Evolutionary conservation across 2,113 vertebrate genomes (phyloP), one percentile per base, ranked within the genome.

Genomic region (Petroica traversi): DNA sequence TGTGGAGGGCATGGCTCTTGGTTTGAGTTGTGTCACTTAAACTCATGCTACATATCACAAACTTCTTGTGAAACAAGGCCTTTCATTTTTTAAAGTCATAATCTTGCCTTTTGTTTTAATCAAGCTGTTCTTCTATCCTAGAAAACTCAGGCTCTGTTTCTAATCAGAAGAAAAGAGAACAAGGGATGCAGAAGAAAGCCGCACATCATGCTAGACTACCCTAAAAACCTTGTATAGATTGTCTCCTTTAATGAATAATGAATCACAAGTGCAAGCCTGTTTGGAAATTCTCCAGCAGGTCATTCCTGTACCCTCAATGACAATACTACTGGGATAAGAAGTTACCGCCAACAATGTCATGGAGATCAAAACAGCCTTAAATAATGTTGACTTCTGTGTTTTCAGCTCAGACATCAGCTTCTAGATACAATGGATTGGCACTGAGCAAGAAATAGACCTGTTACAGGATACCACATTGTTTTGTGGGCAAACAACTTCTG

Each of bases 241-340:
- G 64, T 75, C 79, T 94, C 31, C 69, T 95, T 95, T 93, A 96
- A 97, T 97, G 94, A 96, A 96, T 95, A 97, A 96, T 97, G 88
- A 95, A 95, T 95, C 63, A 93, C 88, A 95, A 87, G 74, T 82
- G 95, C 93, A 95, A 95, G 72, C 26, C 80, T 93, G 66, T 83
- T 91, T 97, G 96, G 95, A 95, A 96, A 89, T 93, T 91, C 85
- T 91, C 96, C 95, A 97, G 63, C 73, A 97, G 92, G 89, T 93
- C 89, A 92, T 77, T 92, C 72, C 57, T 12, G 6, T 82, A 84
- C 77, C 48, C 48, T 89, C 95, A 93, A 34, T 83, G 92, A 97
- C 94, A 96, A 94, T 92, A 93, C 88, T 64, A 92, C 34, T 74
- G 88, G 92, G 93, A 95, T 79, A 89, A 92, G 63, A 95, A 83